phyloP scores from a whole-genome alignment of 2,797 vertebrate species.

The Mormyrus hasselquistii region DNA sequence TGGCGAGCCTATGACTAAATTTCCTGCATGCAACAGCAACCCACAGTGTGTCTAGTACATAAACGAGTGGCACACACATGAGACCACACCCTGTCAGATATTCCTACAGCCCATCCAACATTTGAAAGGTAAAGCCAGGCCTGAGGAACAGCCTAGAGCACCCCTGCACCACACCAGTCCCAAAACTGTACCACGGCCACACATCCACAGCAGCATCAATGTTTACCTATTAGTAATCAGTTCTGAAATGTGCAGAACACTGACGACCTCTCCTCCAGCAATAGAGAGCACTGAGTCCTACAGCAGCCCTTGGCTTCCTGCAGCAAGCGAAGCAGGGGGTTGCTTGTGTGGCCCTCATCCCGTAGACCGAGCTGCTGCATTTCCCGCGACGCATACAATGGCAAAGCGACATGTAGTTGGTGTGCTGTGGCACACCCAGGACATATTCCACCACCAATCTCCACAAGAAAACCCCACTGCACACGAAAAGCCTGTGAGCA shows the following conservation, averaged over 20 bases:
- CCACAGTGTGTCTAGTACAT: background rate
- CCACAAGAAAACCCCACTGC: background rate
- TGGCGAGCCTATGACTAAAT: background rate
- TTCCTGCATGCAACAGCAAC: background rate
- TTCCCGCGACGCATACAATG: background rate
- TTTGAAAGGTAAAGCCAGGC: background rate
- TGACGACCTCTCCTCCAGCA: background rate
- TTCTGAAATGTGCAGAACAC: background rate
- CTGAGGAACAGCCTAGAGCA: background rate
- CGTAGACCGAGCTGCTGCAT: background rate
- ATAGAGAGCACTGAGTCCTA: background rate
- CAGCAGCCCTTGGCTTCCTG: background rate
- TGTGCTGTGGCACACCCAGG: background rate
- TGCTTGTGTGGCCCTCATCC: background rate
- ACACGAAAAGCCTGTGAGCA: background rate
- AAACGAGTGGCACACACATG: background rate
- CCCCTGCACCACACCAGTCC: background rate
- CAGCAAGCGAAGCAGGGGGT: background rate
- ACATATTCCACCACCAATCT: background rate
- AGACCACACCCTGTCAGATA: background rate
- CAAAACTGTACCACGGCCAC: background rate
- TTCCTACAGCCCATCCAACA: background rate
- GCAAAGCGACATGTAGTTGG: background rate
- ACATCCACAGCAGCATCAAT: background rate
- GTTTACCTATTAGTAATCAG: background rate